Evolutionary conservation across 2,888 invertebrate genomes (phyloP), one percentile per base, ranked within the genome.

Genomic region (Conops quadrifasciatus): DNA sequence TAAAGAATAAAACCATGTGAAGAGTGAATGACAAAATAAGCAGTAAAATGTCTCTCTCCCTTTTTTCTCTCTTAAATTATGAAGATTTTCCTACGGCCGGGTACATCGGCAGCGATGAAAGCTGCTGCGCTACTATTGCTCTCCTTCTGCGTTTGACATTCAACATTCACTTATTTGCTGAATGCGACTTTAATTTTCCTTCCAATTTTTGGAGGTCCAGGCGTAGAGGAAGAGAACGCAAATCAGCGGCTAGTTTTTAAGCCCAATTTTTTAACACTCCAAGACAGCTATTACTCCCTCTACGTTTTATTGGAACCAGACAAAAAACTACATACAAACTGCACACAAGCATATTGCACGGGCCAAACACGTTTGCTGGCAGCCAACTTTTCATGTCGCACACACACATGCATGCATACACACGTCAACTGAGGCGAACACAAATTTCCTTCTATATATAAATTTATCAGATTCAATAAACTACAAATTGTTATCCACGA

Each of bases 341-440:
- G 28, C 59, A 59, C 59, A 47, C 59, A 45, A 28, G 49, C 47
- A 59, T 28, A 21, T 43, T 68, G 60, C 62, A 62, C 62, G 68
- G 30, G 24, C 30, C 21, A 68, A 68, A 68, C 68, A 68, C 68
- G 68, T 68, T 68, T 68, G 60, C 36, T 51, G 28, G 62, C 60
- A 60, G 45, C 45, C 47, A 47, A 59, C 21, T 28, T 36, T 36
- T 21, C 19, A 2, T n/a, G n/a, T n/a, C n/a, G 11, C 16, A 56
- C 3, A 2, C 51, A 56, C 24, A 45, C 62, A 62, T 36, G 30
- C 62, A 62, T 13, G 1, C 62, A 43, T 21, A 62, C 62, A 62
- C 56, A 16, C 16, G 3, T 26, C 26, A 62, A 7, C 21, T 43
- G 21, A 30, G 7, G 62, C 21, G 62, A 9, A 36, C 9, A 36